phyloP scores from a whole-genome alignment of 2,888 invertebrate genomes.

The Copidosoma aretas region DNA sequence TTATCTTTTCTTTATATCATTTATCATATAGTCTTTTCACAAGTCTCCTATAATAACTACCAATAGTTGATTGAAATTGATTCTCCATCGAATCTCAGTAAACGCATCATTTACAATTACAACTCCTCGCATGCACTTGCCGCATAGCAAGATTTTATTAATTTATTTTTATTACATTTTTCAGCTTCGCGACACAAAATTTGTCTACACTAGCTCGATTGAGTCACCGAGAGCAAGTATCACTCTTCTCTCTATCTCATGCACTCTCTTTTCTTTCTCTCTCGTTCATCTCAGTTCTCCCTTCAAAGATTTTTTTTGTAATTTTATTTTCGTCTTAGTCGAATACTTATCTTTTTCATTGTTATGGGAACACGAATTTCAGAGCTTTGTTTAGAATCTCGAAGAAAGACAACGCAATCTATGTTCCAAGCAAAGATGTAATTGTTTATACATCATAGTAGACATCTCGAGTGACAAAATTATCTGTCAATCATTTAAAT shows the following conservation, averaged over 20 bases:
- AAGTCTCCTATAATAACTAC: conserved; percentile 15
- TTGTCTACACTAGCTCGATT: conserved; percentile 17
- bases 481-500: background rate
- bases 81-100: conserved; percentile 41
- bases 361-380: conserved; percentile 9
- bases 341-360: conserved; percentile 7
- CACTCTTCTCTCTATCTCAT: conserved; percentile 12
- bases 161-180: conserved; percentile 14
- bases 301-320: background rate
- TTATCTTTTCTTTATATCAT: conserved; percentile 14
- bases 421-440: too few species aligned
- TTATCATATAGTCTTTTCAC: conserved; percentile 8
- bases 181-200: conserved; percentile 20
- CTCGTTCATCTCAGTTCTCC: too few species aligned
- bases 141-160: conserved; percentile 24
- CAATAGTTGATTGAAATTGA: conserved; percentile 15
- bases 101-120: conserved; percentile 44
- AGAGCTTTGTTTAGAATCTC: conserved; percentile 27
- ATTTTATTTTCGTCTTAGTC: conserved; percentile 4
- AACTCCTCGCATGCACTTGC: conserved; percentile 19
- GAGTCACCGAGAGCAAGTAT: conserved; percentile 7
- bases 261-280: conserved; percentile 11
- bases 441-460: background rate
- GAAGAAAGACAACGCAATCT: conserved; percentile 14
- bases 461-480: background rate